Base-by-base conservation (phyloP, 1,140 invertebrate species). In the Trinorchestia longiramus region DNA sequence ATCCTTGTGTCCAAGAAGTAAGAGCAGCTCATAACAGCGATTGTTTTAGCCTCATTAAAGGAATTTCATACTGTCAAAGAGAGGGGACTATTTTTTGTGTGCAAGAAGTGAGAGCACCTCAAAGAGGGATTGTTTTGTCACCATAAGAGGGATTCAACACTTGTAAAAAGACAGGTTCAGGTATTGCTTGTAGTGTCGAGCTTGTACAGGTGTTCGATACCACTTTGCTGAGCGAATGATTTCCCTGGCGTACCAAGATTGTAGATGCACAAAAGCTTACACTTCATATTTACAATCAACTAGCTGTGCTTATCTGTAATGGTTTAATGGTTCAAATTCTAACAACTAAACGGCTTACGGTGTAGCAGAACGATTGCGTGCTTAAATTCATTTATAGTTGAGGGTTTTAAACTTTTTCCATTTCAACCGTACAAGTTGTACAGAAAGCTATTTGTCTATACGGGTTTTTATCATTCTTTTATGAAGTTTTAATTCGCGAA, bases 1-100 rank as follows among this genome's bases (percentile, higher is more conserved):
- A 97, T 97, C 40, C 97, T 98, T 0, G 97, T 98, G 40, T 98
- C 98, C 97, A 98, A 97, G 97, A 98, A 97, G 98, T 98, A 97
- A 95, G 96, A n/a, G 43, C 3, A 43, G 88, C 41, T 42, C 8
- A 11, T 91, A 3, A 36, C 11, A 77, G 62, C 15, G 28, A 36
- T 77, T 36, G 15, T 77, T 77, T 77, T 77, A 77, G 36, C 62
- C 28, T n/a, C n/a, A n/a, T n/a, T n/a, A n/a, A n/a, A n/a, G n/a
- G n/a, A n/a, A n/a, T n/a, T n/a, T n/a, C n/a, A n/a, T n/a, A n/a
- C n/a, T n/a, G n/a, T n/a, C n/a, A n/a, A n/a, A n/a, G n/a, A n/a
- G n/a, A n/a, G n/a, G n/a, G n/a, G n/a, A n/a, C n/a, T n/a, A n/a
- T n/a, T n/a, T n/a, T n/a, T n/a, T n/a, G n/a, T n/a, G n/a, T n/a